Evolutionary conservation across 2,113 vertebrate species (phyloP), one percentile per base, ranked within the genome.

Genomic region (Fukomys damarensis): DNA sequence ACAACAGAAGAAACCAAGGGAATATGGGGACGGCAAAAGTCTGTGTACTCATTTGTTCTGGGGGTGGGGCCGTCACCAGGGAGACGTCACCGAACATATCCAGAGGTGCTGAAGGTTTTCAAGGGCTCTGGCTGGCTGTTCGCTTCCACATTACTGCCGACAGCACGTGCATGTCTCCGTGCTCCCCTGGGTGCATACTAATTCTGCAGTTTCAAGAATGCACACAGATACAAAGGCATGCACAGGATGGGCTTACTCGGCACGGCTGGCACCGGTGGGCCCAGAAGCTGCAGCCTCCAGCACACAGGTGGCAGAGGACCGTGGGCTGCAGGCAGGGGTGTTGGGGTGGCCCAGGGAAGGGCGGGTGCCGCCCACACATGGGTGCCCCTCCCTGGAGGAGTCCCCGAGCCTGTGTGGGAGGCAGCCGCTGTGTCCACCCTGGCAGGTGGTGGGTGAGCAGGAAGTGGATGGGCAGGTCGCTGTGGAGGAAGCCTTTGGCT

Each of bases 281-380:
- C 11, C 59, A 2, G 66, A 70, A 35, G 28, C 5, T 32, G 5
- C 7, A 3, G 6, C 59, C 54, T 61, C 30, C 9, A 3, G 76
- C 0, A 0, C 58, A 43, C 86, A 74, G 56, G 11, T 9, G 32
- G 41, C 56, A 70, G 43, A 77, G 59, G 38, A 35, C 22, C 20
- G 38, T 13, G 38, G 4, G 1, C 41, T 26, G 16, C 0, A 0
- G n/a, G 52, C 26, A 28, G 10, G 59, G 26, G 2, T 4, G 3
- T 30, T 5, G 16, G 1, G 0, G 38, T 38, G 77, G 56, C 46
- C 43, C 56, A 24, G 80, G 32, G 26, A 43, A 54, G 19, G 32
- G 65, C 26, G 41, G 63, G 30, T 2, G 2, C 68, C 61, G 2
- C 68, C 61, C 13, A 3, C 32, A 26, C 35, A 0, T n/a, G n/a